Evolutionary conservation across 2,888 invertebrate genomes (phyloP).

Genomic region (Drosophila neonasuta): DNA sequence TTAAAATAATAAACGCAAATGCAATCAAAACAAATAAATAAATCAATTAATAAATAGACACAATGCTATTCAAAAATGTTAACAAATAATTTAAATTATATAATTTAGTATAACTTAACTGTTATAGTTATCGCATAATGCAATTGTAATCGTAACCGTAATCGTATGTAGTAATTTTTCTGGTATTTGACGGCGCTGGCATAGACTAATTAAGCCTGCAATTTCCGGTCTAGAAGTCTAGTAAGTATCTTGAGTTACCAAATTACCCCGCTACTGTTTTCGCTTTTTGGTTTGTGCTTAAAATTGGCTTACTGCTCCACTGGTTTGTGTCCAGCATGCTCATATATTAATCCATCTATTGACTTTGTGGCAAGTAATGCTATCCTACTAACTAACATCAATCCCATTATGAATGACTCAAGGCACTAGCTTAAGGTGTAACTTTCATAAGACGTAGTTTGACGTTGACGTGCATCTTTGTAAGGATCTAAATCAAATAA

Average conservation of each 20-base stretch:
- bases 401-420: neutral
- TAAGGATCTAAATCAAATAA: no score
- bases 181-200: conserved; percentile 53
- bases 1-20: conserved; percentile 1
- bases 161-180: conserved; percentile 31
- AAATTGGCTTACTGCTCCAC: conserved; percentile 47
- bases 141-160: conserved; percentile 47
- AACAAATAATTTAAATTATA: conserved; percentile 25
- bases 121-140: conserved; percentile 22
- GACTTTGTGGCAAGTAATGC: neutral
- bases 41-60: conserved; percentile 9
- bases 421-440: neutral
- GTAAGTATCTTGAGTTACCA: conserved; percentile 50
- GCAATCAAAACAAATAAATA: neutral
- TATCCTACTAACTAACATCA: conserved; percentile 22
- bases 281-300: conserved; percentile 40
- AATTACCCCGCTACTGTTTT: conserved; percentile 12
- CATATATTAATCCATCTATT: conserved; percentile 39
- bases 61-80: conserved; percentile 15
- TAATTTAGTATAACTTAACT: conserved; percentile 30
- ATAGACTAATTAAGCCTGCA: conserved; percentile 38
- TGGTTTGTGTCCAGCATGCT: conserved; percentile 40
- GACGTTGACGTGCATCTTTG: no score
- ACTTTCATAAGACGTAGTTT: no score
- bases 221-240: conserved; percentile 39